Base-by-base conservation (phyloP, 2,888 invertebrate genomes). In the Micropterix aruncella region DNA sequence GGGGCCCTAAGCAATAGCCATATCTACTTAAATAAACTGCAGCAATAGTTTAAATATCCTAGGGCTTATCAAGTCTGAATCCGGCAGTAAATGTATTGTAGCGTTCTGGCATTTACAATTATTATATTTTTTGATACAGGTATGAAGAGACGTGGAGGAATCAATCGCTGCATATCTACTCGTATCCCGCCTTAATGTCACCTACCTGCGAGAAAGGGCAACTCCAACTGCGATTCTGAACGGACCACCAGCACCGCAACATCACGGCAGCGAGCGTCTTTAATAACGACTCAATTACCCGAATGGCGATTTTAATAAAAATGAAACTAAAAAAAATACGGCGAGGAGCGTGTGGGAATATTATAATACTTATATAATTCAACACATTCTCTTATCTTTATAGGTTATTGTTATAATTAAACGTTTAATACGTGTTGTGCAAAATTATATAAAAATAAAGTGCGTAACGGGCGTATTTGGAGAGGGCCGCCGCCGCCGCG, bases 251-350 rank as follows among this genome's bases (percentile, higher is more conserved):
- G 27, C 27, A 27, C 12, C 27, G 12, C 7, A 27, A 27, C 27
- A 27, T 27, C 27, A 27, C 27, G 27, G 27, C 27, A 27, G 27
- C 27, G 27, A 27, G 27, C 27, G 12, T 27, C 27, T 27, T 27
- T 7, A 27, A 27, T 7, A 27, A 7, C 41, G 40, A 36, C 37
- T 17, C 40, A 17, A 45, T 40, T 38, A 37, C 44, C 5, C 27
- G 12, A 27, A 27, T 27, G 27, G 27, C 27, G 12, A 27, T 27
- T 27, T 27, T 27, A 27, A 27, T 16, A 40, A 41, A 37, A 45
- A 41, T 45, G 40, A 40, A 41, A 46, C 16, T 47, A 47, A 44
- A 44, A 18, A 37, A 37, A 37, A 18, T 18, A 44, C 44, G 38
- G 40, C 44, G 27, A 27, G 27, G 27, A 27, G 5, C 27, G 27